Conservation (phyloP, 2,797 vertebrate genomes). For the Fistularia tabacaria region DNA sequence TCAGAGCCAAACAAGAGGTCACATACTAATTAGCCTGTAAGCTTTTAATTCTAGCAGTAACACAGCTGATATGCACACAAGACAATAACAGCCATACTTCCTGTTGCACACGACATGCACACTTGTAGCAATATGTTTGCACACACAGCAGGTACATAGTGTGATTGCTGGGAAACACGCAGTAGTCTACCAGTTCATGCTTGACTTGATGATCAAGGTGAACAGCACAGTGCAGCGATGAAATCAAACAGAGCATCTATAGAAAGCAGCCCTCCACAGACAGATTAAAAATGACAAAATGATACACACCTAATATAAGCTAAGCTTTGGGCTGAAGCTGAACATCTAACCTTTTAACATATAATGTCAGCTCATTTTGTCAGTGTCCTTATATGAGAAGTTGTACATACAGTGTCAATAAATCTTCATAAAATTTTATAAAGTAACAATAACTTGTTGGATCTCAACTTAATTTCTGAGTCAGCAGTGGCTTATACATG, state of each 20-base stretch:
- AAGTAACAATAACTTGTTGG: no score
- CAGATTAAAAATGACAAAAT: constrained; percentile 15
- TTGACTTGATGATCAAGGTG: constrained; percentile 36
- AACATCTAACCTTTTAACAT: no score
- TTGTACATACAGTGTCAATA: no score
- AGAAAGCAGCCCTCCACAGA: constrained; percentile 16
- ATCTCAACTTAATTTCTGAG: no score
- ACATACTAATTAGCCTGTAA: constrained; percentile 63
- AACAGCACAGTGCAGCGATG: constrained; percentile 26
- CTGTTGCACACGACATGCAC: constrained; percentile 22
- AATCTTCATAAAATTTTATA: no score
- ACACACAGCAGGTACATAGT: constrained; percentile 30
- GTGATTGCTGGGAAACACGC: constrained; percentile 32
- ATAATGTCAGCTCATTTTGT: no score
- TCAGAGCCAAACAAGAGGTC: constrained; percentile 55
- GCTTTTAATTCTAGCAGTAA: constrained; percentile 41
- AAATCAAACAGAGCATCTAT: constrained; percentile 39
- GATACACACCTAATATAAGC: no score
- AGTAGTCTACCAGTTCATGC: constrained; percentile 40
- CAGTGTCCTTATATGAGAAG: no score
- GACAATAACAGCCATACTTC: constrained; percentile 31
- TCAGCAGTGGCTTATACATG: no score
- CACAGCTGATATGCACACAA: constrained; percentile 18
- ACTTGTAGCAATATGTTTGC: constrained; percentile 21
- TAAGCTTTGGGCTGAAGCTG: no score